Percentiles rank a stretch among this genome's conserved stretches.
These are phyloP conservation scores for Verasper variegatus DNA, from an alignment of 2,113 vertebrate species.

Conservation along the genomic window DNA sequence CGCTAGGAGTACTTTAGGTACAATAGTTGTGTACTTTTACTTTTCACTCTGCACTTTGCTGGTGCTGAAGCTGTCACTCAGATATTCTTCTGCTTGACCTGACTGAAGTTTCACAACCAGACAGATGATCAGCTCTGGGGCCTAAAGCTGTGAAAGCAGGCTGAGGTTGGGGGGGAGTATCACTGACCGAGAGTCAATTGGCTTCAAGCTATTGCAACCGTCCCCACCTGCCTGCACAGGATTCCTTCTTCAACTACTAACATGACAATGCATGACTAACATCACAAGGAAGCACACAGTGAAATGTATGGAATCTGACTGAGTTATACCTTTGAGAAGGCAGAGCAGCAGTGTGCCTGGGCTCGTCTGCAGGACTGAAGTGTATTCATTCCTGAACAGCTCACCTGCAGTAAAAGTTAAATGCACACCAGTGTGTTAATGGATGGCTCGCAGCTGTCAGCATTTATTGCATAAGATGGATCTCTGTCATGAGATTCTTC, in stretches of 20 bases:
- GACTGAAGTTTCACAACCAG: slow-evolving; percentile 19
- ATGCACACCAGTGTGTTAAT: not conserved
- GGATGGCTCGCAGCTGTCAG: slow-evolving; percentile 19
- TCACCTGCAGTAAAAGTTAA: slow-evolving; percentile 36
- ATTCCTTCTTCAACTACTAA: slow-evolving; percentile 31
- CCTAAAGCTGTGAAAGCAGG: slow-evolving; percentile 29
- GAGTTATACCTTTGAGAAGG: not conserved
- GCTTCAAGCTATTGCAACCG: not conserved
- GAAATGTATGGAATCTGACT: slow-evolving; percentile 58
- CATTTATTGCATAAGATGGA: slow-evolving; percentile 16
- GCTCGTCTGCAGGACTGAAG: not conserved
- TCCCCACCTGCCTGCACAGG: slow-evolving; percentile 32
- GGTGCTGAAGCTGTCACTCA: not conserved
- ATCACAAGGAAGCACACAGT: not conserved
- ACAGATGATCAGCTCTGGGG: slow-evolving; percentile 14
- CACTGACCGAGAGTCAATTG: not conserved
- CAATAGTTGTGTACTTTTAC: not conserved
- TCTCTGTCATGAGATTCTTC: slow-evolving; percentile 24
- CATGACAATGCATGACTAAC: slow-evolving; percentile 34
- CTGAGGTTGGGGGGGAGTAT: not conserved
- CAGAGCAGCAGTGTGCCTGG: not conserved
- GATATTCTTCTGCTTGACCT: not conserved
- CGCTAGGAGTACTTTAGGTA: too few species aligned
- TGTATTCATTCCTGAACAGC: slow-evolving; percentile 3
- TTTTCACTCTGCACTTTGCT: not conserved